These are phyloP conservation scores for Colletes collaris DNA, from an alignment of 2,888 invertebrate species.

Conservation along the genomic window DNA sequence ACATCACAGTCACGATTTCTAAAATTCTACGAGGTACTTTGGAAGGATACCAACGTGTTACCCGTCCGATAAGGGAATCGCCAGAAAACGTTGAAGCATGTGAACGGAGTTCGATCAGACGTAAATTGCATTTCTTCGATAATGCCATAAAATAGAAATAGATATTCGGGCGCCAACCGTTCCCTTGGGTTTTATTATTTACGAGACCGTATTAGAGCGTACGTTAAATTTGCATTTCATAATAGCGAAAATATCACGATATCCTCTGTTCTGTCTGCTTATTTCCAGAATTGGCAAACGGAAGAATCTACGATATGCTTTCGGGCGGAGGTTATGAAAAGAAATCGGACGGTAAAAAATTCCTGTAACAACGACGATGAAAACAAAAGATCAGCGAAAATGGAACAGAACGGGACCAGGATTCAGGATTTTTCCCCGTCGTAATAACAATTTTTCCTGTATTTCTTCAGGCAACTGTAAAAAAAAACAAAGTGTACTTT, in stretches of 20 bases:
- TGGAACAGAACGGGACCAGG: neutral
- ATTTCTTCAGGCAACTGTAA: neutral
- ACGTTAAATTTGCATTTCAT: conserved; percentile 24
- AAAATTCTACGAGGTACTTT: conserved; percentile 36
- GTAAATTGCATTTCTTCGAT: conserved; percentile 41
- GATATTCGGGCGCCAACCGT: conserved; percentile 13
- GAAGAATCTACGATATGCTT: conserved; percentile 1
- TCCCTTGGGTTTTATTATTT: conserved; percentile 22
- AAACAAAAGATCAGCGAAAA: neutral
- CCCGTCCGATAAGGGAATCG: conserved; percentile 41
- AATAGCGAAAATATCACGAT: conserved; percentile 12
- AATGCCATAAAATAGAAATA: conserved; percentile 37
- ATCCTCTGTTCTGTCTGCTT: neutral
- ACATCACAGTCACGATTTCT: neutral
- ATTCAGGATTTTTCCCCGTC: neutral
- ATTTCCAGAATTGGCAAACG: conserved; percentile 12
- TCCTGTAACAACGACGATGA: neutral
- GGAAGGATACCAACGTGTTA: conserved; percentile 51
- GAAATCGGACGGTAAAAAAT: conserved; percentile 2
- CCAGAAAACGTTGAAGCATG: conserved; percentile 26
- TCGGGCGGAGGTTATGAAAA: neutral
- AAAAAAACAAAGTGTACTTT: neutral
- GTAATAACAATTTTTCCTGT: neutral
- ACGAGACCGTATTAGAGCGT: neutral
- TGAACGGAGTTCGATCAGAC: conserved; percentile 21